Conservation (phyloP, 2,113 vertebrate species). For the Melanocharis versteri region DNA sequence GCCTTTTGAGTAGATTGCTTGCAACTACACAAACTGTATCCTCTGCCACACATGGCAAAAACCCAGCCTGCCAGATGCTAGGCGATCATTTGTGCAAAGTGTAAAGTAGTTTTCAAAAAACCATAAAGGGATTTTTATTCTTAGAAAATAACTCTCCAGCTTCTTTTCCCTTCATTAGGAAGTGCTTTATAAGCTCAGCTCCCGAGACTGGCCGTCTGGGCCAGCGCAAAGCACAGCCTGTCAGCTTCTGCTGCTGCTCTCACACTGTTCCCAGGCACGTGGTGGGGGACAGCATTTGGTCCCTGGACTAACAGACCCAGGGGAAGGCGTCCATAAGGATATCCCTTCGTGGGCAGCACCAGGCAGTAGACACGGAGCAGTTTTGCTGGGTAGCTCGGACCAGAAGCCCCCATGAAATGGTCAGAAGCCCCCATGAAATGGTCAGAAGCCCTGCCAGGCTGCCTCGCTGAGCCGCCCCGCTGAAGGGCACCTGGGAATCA, state of each 20-base stretch:
- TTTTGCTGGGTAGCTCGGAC: not conserved
- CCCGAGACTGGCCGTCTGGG: not conserved
- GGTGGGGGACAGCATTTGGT: fast-evolving
- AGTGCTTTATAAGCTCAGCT: not conserved
- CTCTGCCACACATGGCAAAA: conserved; percentile 48
- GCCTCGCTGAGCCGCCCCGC: fast-evolving
- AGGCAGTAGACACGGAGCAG: fast-evolving
- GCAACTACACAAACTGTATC: conserved; percentile 51
- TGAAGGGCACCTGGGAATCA: not conserved
- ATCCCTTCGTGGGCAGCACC: not conserved
- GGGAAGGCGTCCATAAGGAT: not conserved
- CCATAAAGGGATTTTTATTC: conserved; percentile 47
- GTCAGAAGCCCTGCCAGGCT: not conserved
- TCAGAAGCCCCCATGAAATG: not conserved
- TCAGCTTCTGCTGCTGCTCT: not conserved
- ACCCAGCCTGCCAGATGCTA: conserved; percentile 55
- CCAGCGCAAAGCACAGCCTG: not conserved
- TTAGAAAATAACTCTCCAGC: conserved; percentile 48
- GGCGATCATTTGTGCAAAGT: conserved; percentile 41
- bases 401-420: not conserved
- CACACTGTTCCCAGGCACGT: fast-evolving
- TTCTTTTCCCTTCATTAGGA: conserved; percentile 25
- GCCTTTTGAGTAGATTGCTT: conserved; percentile 52
- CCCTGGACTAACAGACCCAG: too few relatives aligned
- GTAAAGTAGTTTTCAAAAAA: conserved; percentile 32